Evolutionary conservation across 2,888 invertebrate genomes (phyloP).

Genomic region (Agrochola circellaris): DNA sequence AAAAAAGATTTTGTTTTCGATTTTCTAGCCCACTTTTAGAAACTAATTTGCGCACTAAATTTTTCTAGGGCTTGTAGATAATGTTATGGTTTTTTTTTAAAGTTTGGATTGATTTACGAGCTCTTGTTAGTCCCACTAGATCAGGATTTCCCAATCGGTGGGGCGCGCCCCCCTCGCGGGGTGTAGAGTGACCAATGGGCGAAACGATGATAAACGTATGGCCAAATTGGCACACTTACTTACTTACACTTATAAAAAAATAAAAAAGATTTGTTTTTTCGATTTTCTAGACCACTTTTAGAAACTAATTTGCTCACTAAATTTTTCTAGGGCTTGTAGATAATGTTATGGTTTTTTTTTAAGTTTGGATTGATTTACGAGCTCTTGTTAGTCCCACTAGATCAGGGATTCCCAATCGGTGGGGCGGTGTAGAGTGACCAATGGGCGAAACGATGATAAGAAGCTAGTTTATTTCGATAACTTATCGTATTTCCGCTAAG

Average conservation of each 20-base stretch:
- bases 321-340: neutral
- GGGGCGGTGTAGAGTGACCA: too few relatives aligned
- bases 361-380: neutral
- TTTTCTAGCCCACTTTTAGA: neutral
- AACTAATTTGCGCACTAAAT: neutral
- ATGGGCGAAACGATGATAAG: too few relatives aligned
- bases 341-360: neutral
- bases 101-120: neutral
- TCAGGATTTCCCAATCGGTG: too few relatives aligned
- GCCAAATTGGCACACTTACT: too few relatives aligned
- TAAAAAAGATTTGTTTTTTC: too few relatives aligned
- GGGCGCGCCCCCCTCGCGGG: too few relatives aligned
- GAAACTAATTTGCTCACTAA: neutral
- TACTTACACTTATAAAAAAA: too few relatives aligned
- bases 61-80: neutral
- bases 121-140: neutral
- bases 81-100: neutral
- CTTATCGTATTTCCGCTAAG: constrained; percentile 17
- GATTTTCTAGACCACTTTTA: neutral
- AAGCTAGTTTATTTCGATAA: neutral
- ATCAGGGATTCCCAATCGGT: too few relatives aligned
- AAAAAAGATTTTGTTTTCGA: too few relatives aligned
- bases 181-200: too few relatives aligned
- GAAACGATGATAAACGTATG: too few relatives aligned
- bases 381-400: neutral